Evolutionary conservation across 2,888 invertebrate species (phyloP), one percentile per base, ranked within the genome.

Genomic region (Drosophila longiperda): DNA sequence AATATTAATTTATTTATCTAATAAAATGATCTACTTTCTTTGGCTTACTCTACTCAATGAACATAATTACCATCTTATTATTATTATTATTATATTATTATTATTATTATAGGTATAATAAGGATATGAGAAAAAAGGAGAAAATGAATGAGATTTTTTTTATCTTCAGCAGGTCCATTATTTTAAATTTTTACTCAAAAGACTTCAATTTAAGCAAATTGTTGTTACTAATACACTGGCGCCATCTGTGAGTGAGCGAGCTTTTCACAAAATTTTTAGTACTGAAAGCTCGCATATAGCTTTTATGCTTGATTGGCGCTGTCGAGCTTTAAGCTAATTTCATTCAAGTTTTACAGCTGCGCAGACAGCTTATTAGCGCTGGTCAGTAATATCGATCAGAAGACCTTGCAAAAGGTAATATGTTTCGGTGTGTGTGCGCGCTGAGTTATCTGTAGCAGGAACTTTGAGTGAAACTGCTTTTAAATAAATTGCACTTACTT

Each of bases 401-500:
- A 80, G 80, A 69, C 80, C 76, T 80, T 76, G 80, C 63, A 53
- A 50, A 54, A 62, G 40, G 68, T 60, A 57, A 32, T 53, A 53
- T 49, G 29, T 55, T 34, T 12, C 36, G 38, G n/a, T 36, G 9
- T 12, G 12, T 42, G 34, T 34, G 48, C 7, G 48, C 32, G 57
- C 62, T 58, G 50, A 23, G 20, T 52, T 50, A 65, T 66, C 66
- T 70, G 57, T 45, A 12, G 52, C 48, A n/a, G 55, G 17, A 26
- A 54, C 48, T 72, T 78, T 52, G 57, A 42, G 67, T 48, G 38
- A 48, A 62, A 55, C 61, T 54, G 61, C 61, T 75, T 63, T 59
- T 76, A 63, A 79, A 66, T 77, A 77, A 80, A 64, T 89, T 87
- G 89, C 89, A 89, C 84, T 89, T 89, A 65, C 73, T 82, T 73